Evolutionary conservation across 2,888 invertebrate genomes (phyloP).

Genomic region (Hoplodrina ambigua): DNA sequence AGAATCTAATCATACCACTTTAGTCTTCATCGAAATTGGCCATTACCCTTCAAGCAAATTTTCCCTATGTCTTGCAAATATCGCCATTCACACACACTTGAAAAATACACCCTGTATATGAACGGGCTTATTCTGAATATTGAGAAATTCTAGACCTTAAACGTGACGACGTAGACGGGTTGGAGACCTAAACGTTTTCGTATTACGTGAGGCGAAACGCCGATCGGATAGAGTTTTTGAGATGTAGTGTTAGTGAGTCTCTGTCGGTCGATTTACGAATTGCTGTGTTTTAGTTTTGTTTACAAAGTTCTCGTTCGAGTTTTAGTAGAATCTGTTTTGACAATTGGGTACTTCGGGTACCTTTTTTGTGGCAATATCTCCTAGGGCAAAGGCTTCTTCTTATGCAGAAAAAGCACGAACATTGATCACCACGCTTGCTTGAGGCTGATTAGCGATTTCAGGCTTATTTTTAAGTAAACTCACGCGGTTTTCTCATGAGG

Average conservation of each 20-base stretch:
- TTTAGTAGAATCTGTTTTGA: not conserved
- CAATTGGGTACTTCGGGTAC: too few relatives aligned
- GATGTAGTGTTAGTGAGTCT: constrained; percentile 13
- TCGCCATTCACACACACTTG: not conserved
- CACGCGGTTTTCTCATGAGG: too few relatives aligned
- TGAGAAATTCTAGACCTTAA: constrained; percentile 76
- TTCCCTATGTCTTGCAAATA: not conserved
- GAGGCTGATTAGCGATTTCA: too few relatives aligned
- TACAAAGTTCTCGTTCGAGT: not conserved
- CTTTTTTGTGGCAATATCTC: too few relatives aligned
- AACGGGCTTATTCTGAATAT: constrained; percentile 76
- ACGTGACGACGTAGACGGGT: constrained; percentile 74
- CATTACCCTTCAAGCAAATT: not conserved
- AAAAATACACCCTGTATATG: constrained; percentile 45
- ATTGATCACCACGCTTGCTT: too few relatives aligned
- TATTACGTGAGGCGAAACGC: constrained; percentile 66
- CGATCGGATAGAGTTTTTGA: constrained; percentile 41
- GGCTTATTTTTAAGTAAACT: too few relatives aligned
- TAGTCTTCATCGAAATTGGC: too few relatives aligned
- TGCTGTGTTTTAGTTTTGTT: constrained; percentile 2
- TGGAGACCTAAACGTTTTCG: constrained; percentile 68
- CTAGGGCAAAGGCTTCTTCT: too few relatives aligned
- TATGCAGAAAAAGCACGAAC: too few relatives aligned
- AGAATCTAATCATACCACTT: too few relatives aligned
- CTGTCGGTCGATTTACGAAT: constrained; percentile 17